These are phyloP conservation scores for Drosophila birchii DNA, from an alignment of 2,888 invertebrate genomes.

Conservation along the genomic window DNA sequence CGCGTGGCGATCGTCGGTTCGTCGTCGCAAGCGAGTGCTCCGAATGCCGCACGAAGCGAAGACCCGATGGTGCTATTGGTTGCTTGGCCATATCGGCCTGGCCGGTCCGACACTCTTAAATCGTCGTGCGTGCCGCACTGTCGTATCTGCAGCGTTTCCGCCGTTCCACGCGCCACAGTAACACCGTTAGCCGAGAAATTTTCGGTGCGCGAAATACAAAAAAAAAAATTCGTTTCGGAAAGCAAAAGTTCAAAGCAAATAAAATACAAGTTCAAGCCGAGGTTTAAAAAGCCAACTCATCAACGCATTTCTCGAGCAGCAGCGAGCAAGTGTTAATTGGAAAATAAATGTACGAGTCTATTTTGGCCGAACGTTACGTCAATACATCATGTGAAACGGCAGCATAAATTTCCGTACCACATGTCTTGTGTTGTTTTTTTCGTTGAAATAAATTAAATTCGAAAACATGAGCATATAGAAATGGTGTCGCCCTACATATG, in stretches of 20 bases:
- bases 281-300: conserved; percentile 31
- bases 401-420: conserved; percentile 49
- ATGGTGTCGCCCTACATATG: conserved; percentile 33
- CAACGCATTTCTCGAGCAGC: conserved; percentile 23
- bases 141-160: conserved; percentile 38
- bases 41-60: conserved; percentile 2
- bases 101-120: conserved; percentile 49
- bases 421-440: conserved; percentile 38
- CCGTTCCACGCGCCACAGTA: conserved; percentile 21
- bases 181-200: conserved; percentile 30
- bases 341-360: conserved; percentile 56
- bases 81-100: conserved; percentile 1
- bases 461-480: conserved; percentile 6
- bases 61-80: conserved; percentile 25
- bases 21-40: conserved; percentile 12
- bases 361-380: conserved; percentile 46
- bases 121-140: conserved; percentile 60
- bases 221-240: conserved; percentile 22
- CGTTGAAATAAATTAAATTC: conserved; percentile 50
- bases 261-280: conserved; percentile 15
- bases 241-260: conserved; percentile 44
- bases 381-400: conserved; percentile 43
- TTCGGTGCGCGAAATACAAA: conserved; percentile 22
- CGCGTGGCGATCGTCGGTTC: conserved; percentile 71
- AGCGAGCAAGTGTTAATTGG: conserved; percentile 65